phyloP scores from a whole-genome alignment of 2,797 vertebrate genomes.

The Acanthurus tractus region DNA sequence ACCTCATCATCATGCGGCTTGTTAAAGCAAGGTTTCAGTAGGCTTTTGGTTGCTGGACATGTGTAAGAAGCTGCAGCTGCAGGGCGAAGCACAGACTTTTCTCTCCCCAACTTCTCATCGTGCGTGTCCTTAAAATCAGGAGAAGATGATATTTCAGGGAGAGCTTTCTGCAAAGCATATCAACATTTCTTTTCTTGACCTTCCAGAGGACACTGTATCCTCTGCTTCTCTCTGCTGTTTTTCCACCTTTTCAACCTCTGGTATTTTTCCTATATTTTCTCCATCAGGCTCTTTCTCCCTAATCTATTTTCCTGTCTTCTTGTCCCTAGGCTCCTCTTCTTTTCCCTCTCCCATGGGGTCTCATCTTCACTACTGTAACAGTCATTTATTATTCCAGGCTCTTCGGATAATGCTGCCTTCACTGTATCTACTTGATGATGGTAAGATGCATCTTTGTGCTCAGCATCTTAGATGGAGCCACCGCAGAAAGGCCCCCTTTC shows the following conservation, averaged over 20 bases:
- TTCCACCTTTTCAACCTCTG: conserved; percentile 62
- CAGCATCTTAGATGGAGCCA: conserved; percentile 27
- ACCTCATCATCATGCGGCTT: conserved; percentile 75
- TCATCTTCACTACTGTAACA: conserved; percentile 66
- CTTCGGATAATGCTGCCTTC: conserved; percentile 42
- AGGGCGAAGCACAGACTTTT: conserved; percentile 17
- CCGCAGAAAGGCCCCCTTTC: neutral
- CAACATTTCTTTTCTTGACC: conserved; percentile 55
- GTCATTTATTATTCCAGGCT: conserved; percentile 51
- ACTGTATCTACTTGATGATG: conserved; percentile 53
- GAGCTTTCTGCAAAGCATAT: conserved; percentile 74
- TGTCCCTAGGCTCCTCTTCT: conserved; percentile 44
- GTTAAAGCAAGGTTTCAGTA: conserved; percentile 51
- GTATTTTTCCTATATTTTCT: conserved; percentile 70
- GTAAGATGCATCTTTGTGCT: conserved; percentile 19
- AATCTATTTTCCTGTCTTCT: conserved; percentile 75
- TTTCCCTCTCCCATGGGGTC: conserved; percentile 63
- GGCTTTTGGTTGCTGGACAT: conserved; percentile 44
- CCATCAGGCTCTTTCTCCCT: conserved; percentile 42
- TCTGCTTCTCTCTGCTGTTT: conserved; percentile 54
- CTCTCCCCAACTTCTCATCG: conserved; percentile 37
- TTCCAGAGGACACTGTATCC: conserved; percentile 60
- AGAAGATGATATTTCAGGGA: conserved; percentile 62
- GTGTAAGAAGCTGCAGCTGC: conserved; percentile 63
- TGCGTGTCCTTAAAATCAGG: conserved; percentile 16